phyloP scores from a whole-genome alignment of 1,140 invertebrate genomes.

The Ceratosolen solmsi region DNA sequence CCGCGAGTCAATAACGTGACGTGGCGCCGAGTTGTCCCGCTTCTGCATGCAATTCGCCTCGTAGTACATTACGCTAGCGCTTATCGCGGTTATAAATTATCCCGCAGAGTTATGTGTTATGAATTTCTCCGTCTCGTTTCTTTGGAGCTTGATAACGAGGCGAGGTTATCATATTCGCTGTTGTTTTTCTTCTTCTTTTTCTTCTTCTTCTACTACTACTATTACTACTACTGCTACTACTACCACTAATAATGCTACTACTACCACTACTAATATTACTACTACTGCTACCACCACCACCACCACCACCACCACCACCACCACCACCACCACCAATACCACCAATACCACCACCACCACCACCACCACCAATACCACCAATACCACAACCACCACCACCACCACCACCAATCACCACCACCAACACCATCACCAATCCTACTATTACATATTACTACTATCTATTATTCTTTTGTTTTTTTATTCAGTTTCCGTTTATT shows the following conservation, averaged over 20 bases:
- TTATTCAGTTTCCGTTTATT: no score
- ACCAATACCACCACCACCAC: no score
- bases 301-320: no score
- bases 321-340: no score
- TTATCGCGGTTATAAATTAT: constrained; percentile 34
- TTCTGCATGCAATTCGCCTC: constrained; percentile 34
- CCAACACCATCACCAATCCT: no score
- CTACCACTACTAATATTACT: no score
- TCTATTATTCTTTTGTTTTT: neutral
- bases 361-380: no score
- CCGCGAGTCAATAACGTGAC: constrained; percentile 30
- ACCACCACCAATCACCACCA: no score
- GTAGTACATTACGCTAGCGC: constrained; percentile 30
- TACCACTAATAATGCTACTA: no score
- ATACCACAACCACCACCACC: no score
- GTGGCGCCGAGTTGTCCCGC: constrained; percentile 39
- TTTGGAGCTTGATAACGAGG: constrained; percentile 18
- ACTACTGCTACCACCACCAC: no score
- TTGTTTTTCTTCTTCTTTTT: neutral
- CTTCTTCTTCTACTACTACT: neutral
- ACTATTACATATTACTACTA: neutral
- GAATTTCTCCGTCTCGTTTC: constrained; percentile 37
- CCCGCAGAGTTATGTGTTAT: constrained; percentile 30
- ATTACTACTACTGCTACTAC: neutral
- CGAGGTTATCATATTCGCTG: constrained; percentile 22